These are phyloP conservation scores for Salticus scenicus DNA, from an alignment of 2,888 invertebrate genomes.

Conservation along the genomic window DNA sequence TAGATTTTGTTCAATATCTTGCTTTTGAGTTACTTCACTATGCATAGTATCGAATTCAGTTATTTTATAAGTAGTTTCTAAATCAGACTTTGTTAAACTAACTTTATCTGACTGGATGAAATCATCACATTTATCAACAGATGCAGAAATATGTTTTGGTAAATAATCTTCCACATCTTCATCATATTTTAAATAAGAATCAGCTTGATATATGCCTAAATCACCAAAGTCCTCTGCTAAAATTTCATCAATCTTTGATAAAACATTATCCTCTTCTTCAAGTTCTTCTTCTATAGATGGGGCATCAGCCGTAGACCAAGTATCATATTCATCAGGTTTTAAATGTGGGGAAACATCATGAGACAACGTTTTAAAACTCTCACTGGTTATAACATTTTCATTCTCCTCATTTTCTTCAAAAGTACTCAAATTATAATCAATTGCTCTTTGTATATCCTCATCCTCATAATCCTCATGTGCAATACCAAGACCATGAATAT, in stretches of 20 bases:
- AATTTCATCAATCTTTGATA: slow-evolving; percentile 56
- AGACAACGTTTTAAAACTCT: slow-evolving; percentile 50
- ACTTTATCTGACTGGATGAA: background rate
- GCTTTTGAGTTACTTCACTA: background rate
- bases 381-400: slow-evolving; percentile 30
- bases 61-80: background rate
- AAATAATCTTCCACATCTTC: background rate
- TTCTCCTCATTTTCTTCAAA: slow-evolving; percentile 41
- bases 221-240: slow-evolving; percentile 48
- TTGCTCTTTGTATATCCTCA: slow-evolving; percentile 52
- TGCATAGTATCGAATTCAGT: background rate
- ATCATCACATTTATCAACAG: background rate
- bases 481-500: slow-evolving; percentile 38
- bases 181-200: background rate
- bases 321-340: slow-evolving; percentile 43
- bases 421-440: slow-evolving; percentile 53
- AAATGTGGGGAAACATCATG: slow-evolving; percentile 31
- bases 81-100: background rate
- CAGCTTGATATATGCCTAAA: background rate
- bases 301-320: slow-evolving; percentile 61
- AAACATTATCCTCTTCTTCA: slow-evolving; percentile 42
- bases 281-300: slow-evolving; percentile 51
- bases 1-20: background rate
- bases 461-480: slow-evolving; percentile 23
- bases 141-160: background rate